Evolutionary conservation across 2,113 vertebrate genomes (phyloP).

Genomic region (Ceyx margarethae): DNA sequence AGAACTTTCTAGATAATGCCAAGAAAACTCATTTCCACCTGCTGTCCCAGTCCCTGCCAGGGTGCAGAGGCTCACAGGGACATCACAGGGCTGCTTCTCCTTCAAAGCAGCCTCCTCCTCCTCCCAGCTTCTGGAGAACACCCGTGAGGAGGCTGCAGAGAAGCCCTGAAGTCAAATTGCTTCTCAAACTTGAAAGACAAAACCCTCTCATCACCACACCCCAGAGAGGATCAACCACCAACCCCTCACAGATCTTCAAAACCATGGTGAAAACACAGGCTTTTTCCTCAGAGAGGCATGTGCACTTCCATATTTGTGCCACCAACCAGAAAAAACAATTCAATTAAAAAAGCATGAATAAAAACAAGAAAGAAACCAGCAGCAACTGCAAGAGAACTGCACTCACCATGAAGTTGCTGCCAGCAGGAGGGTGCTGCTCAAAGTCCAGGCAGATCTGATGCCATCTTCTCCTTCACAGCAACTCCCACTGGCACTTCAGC

Average conservation of each 20-base stretch:
- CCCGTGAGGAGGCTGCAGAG: not conserved
- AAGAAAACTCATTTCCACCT: not conserved
- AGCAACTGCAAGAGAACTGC: not conserved
- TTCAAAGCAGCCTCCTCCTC: not conserved
- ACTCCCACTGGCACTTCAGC: not conserved
- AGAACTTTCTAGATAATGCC: not conserved
- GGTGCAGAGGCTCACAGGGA: not conserved
- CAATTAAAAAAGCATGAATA: not conserved
- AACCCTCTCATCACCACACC: not conserved
- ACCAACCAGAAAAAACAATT: not conserved
- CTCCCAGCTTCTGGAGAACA: not conserved
- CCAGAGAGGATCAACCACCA: not conserved
- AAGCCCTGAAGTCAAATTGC: not conserved
- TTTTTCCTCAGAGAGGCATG: not conserved
- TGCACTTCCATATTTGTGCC: not conserved
- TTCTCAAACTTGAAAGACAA: not conserved
- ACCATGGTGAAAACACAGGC: not conserved
- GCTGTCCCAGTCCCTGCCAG: not conserved
- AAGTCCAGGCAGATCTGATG: conserved; percentile 11
- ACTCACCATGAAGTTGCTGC: not conserved
- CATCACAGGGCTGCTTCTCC: not conserved
- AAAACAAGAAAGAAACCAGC: not conserved
- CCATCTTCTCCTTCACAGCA: not conserved
- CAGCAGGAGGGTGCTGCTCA: not conserved
- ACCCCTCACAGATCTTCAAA: not conserved